A percentile compares a stretch with the other conserved stretches of the same genome.
Conservation (phyloP, 1,140 invertebrate genomes). For the Dinoponera quadriceps region DNA sequence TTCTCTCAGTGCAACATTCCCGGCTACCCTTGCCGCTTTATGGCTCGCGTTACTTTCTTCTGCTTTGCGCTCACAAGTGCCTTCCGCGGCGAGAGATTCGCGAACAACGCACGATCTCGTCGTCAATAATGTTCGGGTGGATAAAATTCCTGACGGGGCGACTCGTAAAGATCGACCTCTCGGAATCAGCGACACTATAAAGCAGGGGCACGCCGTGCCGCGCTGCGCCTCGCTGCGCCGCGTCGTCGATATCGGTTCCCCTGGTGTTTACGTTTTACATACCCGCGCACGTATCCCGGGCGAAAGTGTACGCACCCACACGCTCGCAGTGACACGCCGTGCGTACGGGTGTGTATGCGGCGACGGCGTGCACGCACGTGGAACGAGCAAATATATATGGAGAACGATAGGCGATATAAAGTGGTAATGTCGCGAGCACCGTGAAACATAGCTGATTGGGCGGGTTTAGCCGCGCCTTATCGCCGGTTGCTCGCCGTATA, state of each 20-base stretch:
- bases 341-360: neutral
- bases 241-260: conserved; percentile 70
- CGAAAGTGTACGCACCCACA: conserved; percentile 50
- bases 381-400: conserved; percentile 72
- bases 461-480: conserved; percentile 75
- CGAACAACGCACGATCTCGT: conserved; percentile 29
- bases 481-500: conserved; percentile 66
- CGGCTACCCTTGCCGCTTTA: neutral
- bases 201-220: conserved; percentile 54
- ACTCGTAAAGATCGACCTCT: conserved; percentile 61
- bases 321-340: conserved; percentile 14
- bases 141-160: conserved; percentile 41
- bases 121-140: conserved; percentile 17
- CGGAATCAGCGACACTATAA: conserved; percentile 67
- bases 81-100: neutral
- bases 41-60: conserved; percentile 1
- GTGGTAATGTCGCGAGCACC: conserved; percentile 74
- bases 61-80: neutral
- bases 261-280: conserved; percentile 69
- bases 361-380: conserved; percentile 46
- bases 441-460: conserved; percentile 77
- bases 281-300: conserved; percentile 48
- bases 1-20: too few relatives aligned
- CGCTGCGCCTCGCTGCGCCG: neutral
- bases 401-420: conserved; percentile 76